Evolutionary conservation across 1,140 invertebrate species (phyloP).

Genomic region (Drosophila jambulina): DNA sequence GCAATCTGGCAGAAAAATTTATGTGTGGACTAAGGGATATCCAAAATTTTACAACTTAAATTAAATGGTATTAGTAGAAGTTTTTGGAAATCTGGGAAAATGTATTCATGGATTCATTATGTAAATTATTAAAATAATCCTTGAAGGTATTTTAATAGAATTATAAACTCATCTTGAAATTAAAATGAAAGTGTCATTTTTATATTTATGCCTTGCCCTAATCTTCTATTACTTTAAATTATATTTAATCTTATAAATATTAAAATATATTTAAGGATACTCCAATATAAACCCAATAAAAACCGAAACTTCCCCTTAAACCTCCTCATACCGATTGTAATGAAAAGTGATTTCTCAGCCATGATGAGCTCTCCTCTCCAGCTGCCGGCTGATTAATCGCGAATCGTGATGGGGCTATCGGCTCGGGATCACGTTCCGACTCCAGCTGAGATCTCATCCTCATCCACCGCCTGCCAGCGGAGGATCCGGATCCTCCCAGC

Average conservation of each 20-base stretch:
- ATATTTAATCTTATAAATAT: no score
- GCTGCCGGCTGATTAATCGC: conserved; percentile 76
- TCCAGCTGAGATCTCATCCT: conserved; percentile 31
- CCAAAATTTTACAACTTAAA: not conserved
- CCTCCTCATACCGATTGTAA: conserved; percentile 26
- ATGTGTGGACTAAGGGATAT: conserved; percentile 14
- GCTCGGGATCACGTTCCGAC: conserved; percentile 67
- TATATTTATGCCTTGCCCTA: not conserved
- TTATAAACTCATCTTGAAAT: not conserved
- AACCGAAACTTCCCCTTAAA: not conserved
- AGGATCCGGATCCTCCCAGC: conserved; percentile 2
- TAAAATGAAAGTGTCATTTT: not conserved
- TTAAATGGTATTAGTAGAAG: not conserved
- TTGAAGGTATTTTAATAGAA: not conserved
- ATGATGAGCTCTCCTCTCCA: conserved; percentile 55
- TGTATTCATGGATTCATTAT: not conserved
- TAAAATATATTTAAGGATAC: no score
- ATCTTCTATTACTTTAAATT: not conserved
- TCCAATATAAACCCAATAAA: no score
- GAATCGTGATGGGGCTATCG: conserved; percentile 78
- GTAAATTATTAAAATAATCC: not conserved
- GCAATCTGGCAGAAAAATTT: conserved; percentile 3
- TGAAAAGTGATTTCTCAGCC: conserved; percentile 75
- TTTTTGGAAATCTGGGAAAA: not conserved
- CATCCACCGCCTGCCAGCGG: not conserved